phyloP scores from a whole-genome alignment of 2,888 invertebrate genomes.

The Heliothis peltigera region DNA sequence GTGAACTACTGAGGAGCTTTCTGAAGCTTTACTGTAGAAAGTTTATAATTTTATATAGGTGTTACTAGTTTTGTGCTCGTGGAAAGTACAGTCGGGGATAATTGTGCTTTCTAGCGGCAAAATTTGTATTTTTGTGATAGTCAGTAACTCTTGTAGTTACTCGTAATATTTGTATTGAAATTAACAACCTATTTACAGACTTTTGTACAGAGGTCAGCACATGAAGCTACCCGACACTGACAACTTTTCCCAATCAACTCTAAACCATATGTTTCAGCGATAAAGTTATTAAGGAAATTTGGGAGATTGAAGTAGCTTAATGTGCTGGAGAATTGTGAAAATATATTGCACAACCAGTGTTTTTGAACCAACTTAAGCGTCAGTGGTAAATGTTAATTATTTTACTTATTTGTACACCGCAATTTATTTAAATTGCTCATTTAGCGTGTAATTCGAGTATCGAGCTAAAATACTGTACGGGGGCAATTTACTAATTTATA shows the following conservation, averaged over 20 bases:
- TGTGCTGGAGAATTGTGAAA: not conserved
- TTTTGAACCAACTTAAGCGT: not conserved
- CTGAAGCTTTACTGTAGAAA: constrained; percentile 23
- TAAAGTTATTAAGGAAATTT: too few relatives aligned
- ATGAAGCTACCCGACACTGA: too few relatives aligned
- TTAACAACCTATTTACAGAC: too few relatives aligned
- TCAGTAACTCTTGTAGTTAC: too few relatives aligned
- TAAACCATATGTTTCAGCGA: too few relatives aligned
- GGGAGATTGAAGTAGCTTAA: too few relatives aligned
- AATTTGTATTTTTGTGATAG: too few relatives aligned
- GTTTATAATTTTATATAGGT: constrained; percentile 18
- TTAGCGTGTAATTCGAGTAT: constrained; percentile 8
- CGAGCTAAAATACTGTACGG: constrained; percentile 20
- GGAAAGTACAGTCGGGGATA: too few relatives aligned
- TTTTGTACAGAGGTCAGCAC: too few relatives aligned
- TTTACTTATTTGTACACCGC: not conserved
- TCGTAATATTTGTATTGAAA: too few relatives aligned
- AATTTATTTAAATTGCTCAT: not conserved
- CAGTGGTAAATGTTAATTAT: not conserved
- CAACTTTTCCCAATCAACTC: too few relatives aligned
- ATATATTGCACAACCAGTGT: not conserved
- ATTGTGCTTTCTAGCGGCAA: too few relatives aligned
- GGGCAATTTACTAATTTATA: constrained; percentile 42
- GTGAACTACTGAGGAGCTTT: constrained; percentile 15
- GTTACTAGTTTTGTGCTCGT: not conserved